These are phyloP conservation scores for Petrophora chlorosata DNA, from an alignment of 2,888 invertebrate species.

Conservation along the genomic window DNA sequence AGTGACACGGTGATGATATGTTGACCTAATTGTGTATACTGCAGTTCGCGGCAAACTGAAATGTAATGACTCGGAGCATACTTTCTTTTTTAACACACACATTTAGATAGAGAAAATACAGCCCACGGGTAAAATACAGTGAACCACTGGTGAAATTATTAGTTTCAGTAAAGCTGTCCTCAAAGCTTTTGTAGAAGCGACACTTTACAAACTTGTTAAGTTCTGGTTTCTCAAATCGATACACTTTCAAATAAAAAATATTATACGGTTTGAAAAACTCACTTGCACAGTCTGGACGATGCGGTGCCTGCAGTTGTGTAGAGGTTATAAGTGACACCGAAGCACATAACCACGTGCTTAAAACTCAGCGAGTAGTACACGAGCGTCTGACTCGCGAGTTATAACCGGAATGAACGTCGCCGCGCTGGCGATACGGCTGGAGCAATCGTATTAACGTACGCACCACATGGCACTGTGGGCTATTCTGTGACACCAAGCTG, in stretches of 20 bases:
- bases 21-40: slow-evolving; percentile 12
- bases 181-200: slow-evolving; percentile 37
- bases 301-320: slow-evolving; percentile 30
- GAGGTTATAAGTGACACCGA: slow-evolving; percentile 61
- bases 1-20: neutral
- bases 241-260: neutral
- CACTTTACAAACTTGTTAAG: slow-evolving; percentile 1
- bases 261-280: slow-evolving; percentile 20
- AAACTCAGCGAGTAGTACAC: slow-evolving; percentile 54
- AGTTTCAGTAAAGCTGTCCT: slow-evolving; percentile 8
- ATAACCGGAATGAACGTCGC: slow-evolving; percentile 66
- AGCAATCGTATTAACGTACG: neutral
- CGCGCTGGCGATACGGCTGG: slow-evolving; percentile 14
- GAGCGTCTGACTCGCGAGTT: slow-evolving; percentile 58
- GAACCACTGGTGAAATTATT: slow-evolving; percentile 11
- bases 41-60: slow-evolving; percentile 13
- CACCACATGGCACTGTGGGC: too few relatives aligned
- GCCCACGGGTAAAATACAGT: slow-evolving; percentile 2
- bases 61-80: neutral
- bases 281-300: slow-evolving; percentile 13
- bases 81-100: slow-evolving; percentile 15
- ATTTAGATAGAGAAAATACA: slow-evolving; percentile 10
- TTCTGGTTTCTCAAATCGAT: neutral
- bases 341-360: slow-evolving; percentile 72
- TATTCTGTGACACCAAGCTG: too few relatives aligned